A percentile compares a stretch with the other conserved stretches of the same genome.
Conservation (phyloP, 2,113 vertebrate genomes). For the Pelvicachromis taeniatus region DNA sequence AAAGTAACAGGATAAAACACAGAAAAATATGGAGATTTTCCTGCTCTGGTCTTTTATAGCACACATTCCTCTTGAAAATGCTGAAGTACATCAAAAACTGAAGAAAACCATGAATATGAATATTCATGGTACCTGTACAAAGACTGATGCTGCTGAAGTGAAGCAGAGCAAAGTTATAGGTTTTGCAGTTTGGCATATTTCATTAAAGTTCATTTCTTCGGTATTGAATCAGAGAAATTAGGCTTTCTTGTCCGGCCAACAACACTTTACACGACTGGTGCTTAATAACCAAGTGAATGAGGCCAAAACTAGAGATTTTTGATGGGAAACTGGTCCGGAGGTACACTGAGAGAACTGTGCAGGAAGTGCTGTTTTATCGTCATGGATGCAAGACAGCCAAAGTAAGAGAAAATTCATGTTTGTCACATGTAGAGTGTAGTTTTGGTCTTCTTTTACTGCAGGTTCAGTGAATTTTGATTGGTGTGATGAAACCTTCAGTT, state of each 20-base stretch:
- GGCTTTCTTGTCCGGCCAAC: background rate
- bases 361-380: background rate
- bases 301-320: background rate
- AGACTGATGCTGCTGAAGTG: background rate
- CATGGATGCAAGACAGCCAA: background rate
- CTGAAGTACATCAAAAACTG: background rate
- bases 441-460: background rate
- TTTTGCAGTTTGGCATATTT: background rate
- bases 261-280: background rate
- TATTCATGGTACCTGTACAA: background rate
- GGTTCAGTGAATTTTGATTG: background rate
- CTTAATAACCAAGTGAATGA: background rate
- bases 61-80: background rate
- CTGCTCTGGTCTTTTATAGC: background rate
- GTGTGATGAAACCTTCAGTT: background rate
- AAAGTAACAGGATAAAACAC: background rate
- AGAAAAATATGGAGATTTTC: background rate
- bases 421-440: background rate
- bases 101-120: background rate
- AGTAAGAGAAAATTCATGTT: background rate
- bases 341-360: background rate
- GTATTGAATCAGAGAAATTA: background rate
- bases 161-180: background rate
- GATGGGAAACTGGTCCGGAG: background rate
- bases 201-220: background rate